These are phyloP conservation scores for Trisateles emortualis DNA, from an alignment of 2,888 invertebrate genomes.

Conservation along the genomic window DNA sequence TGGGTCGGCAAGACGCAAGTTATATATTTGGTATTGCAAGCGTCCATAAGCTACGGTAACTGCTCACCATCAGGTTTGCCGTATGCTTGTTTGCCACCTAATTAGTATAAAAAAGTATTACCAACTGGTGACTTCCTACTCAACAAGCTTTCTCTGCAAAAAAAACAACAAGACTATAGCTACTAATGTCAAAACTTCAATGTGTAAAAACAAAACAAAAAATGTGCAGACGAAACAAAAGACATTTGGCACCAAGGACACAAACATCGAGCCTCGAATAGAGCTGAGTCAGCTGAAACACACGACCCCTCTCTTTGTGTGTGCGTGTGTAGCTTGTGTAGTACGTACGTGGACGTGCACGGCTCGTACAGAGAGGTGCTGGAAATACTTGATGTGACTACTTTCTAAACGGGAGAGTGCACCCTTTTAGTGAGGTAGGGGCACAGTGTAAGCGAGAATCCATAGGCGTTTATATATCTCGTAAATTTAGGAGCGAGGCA, in stretches of 20 bases:
- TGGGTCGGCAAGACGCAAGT: too few species aligned
- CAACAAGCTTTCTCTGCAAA: not conserved
- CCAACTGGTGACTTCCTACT: too few species aligned
- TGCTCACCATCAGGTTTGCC: too few species aligned
- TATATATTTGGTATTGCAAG: too few species aligned
- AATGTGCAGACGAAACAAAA: not conserved
- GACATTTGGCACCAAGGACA: not conserved
- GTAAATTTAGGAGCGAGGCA: too few species aligned
- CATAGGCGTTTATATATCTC: too few species aligned
- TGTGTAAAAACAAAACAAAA: not conserved
- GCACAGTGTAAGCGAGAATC: conserved; percentile 6
- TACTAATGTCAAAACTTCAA: not conserved
- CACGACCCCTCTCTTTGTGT: not conserved
- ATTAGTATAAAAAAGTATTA: too few species aligned
- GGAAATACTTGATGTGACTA: conserved; percentile 28
- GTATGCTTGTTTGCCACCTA: too few species aligned
- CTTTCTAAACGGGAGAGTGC: conserved; percentile 38
- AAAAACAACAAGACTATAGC: not conserved
- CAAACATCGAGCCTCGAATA: not conserved
- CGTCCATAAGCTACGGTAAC: too few species aligned
- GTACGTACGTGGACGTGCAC: too few species aligned
- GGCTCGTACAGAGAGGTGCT: too few species aligned
- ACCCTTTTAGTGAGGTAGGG: conserved; percentile 41
- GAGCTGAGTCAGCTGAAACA: not conserved
- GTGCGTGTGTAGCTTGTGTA: too few species aligned